Evolutionary conservation across 2,797 vertebrate genomes (phyloP), one percentile per base, ranked within the genome.

Genomic region (Chloroceryle inda): DNA sequence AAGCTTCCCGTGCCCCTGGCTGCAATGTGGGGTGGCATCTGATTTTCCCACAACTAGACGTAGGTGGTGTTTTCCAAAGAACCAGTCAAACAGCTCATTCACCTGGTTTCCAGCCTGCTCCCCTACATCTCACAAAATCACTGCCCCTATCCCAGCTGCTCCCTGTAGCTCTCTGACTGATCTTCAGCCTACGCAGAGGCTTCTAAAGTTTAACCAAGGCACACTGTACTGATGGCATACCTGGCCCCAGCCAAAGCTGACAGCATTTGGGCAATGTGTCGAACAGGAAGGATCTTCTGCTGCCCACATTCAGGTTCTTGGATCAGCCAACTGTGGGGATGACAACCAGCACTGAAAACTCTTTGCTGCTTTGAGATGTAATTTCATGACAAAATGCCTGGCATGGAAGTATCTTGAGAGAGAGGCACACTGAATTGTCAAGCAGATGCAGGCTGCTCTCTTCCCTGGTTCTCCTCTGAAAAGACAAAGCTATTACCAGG

Each of bases 11-110:
- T 37, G 64, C 20, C 63, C n/a, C 67, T 18, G 31, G 38, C 16
- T 45, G 27, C 13, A 29, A 5, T 0, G 6, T 5, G 20, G 73
- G 64, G 9, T 18, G n/a, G 37, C 53, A 42, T 49, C 72, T 35
- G 64, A 4, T 24, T 7, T 5, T 52, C 52, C 8, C 1, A 8
- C 61, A 29, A 35, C 21, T 0, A 0, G 47, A 38, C 45, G 37
- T 13, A 38, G 45, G 26, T 16, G 68, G 9, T 27, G 79, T 33
- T 52, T 80, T 55, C 44, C 42, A 52, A 80, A 49, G 87, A 53
- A 20, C 15, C 0, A 16, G 47, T 53, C 12, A 33, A 53, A 50
- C 1, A n/a, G 24, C 16, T 53, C 78, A 16, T 52, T 18, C 33
- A 4, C 11, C 26, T 45, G 45, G 5, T n/a, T 79, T 58, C 58